Evolutionary conservation across 2,797 vertebrate genomes (phyloP), one percentile per base, ranked within the genome.

Genomic region (Oreochromis grahami): DNA sequence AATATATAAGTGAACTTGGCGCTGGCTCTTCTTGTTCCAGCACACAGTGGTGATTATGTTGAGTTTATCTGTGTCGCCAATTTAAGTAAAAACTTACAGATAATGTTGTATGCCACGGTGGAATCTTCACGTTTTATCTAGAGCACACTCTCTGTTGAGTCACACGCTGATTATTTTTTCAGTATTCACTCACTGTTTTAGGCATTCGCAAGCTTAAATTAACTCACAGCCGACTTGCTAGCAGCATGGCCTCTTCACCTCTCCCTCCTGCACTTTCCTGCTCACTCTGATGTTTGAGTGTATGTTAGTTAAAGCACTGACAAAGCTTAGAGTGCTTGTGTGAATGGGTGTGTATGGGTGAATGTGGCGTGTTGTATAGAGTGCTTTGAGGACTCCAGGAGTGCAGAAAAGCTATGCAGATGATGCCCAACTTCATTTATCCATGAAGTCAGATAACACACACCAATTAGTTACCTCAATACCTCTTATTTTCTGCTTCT

Each of bases 1-100:
- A n/a, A 63, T 36, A 63, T 34, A 0, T 63, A 7, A 7, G 32
- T n/a, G 10, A 0, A 19, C 58, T 1, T 63, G 32, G 56, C 0
- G 15, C 29, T 58, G 56, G 58, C 10, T 12, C 2, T 1, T 63
- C 32, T 32, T 63, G 32, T 36, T 5, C 58, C 4, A 0, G 32
- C 32, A 63, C 58, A n/a, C 58, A 63, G 58, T 12, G 58, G 10
- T 63, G 56, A 0, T 36, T 63, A n/a, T 63, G 58, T 63, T 32
- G 17, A n/a, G 1, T 36, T 36, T 63, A n/a, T 60, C 56, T 60
- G 56, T 32, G 14, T 34, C 5, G 19, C 19, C 19, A 51, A 6
- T 52, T n/a, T 14, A 14, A 55, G 52, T 26, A 4, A 4, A 24
- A 53, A 24, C 53, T 14, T 8, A 56, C 12, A 55, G 53, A 3